phyloP scores from a whole-genome alignment of 1,140 invertebrate species.

The Mamestra configurata region DNA sequence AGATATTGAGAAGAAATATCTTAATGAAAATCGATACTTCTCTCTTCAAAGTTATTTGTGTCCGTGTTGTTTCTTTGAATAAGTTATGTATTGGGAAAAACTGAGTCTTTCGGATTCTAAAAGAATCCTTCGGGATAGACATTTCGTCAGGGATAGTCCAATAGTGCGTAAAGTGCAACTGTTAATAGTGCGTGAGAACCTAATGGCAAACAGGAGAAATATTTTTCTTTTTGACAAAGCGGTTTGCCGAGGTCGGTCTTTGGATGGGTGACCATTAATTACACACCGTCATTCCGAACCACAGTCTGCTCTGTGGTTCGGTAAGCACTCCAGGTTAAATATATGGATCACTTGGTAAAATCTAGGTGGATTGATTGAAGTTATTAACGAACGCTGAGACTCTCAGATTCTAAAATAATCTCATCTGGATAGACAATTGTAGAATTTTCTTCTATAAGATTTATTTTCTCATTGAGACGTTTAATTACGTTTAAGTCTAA shows the following conservation, averaged over 20 bases:
- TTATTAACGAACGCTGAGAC: background rate
- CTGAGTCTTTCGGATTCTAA: background rate
- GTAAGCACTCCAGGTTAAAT: too few relatives aligned
- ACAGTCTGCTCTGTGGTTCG: too few relatives aligned
- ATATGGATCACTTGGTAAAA: too few relatives aligned
- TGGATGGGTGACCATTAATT: too few relatives aligned
- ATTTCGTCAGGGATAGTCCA: too few relatives aligned
- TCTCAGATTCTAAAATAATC: background rate
- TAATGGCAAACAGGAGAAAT: too few relatives aligned
- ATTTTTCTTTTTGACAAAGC: too few relatives aligned
- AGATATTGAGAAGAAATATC: constrained; percentile 31
- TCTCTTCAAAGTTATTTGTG: background rate
- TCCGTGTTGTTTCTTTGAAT: constrained; percentile 6
- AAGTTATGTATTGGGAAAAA: background rate
- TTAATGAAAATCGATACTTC: constrained; percentile 36
- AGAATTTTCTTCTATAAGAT: background rate
- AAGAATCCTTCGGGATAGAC: background rate
- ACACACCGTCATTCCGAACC: too few relatives aligned
- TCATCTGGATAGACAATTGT: background rate
- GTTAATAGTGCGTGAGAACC: too few relatives aligned
- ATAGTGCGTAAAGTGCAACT: too few relatives aligned
- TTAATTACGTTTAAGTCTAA: constrained; percentile 4
- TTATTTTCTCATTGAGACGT: background rate
- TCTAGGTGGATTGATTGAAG: too few relatives aligned
- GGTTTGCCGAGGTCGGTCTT: too few relatives aligned